Conservation (phyloP, 2,113 vertebrate species). For the Vulpes ferrilata region DNA sequence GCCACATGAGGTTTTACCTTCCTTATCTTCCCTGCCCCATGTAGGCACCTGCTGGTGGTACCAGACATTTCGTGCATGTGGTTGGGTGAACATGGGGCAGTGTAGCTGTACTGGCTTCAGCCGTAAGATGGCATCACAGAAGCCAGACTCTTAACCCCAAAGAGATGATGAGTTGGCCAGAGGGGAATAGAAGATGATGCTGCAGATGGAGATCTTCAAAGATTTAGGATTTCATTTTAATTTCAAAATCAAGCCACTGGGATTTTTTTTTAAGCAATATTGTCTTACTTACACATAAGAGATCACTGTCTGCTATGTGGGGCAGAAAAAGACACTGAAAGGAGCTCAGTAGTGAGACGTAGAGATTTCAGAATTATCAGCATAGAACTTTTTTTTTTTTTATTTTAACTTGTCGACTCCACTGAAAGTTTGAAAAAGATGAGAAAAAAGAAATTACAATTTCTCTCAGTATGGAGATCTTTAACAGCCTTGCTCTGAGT, state of each 20-base stretch:
- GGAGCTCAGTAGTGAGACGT: not conserved
- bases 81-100: fast-evolving
- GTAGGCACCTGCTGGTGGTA: not conserved
- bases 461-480: not conserved
- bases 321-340: not conserved
- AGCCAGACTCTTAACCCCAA: not conserved
- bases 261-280: not conserved
- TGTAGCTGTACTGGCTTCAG: not conserved
- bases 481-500: not conserved
- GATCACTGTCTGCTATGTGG: not conserved
- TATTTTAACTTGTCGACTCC: not conserved
- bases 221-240: not conserved
- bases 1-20: not conserved
- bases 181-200: not conserved
- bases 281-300: not conserved
- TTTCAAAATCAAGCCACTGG: not conserved
- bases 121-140: not conserved
- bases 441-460: not conserved
- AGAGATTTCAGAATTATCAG: not conserved
- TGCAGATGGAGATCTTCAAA: not conserved
- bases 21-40: not conserved
- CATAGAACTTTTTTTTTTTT: not conserved
- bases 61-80: not conserved
- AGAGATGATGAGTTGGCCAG: not conserved
- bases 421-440: constrained; percentile 2